phyloP scores from a whole-genome alignment of 2,888 invertebrate species.

The Ptychoptera albimana region DNA sequence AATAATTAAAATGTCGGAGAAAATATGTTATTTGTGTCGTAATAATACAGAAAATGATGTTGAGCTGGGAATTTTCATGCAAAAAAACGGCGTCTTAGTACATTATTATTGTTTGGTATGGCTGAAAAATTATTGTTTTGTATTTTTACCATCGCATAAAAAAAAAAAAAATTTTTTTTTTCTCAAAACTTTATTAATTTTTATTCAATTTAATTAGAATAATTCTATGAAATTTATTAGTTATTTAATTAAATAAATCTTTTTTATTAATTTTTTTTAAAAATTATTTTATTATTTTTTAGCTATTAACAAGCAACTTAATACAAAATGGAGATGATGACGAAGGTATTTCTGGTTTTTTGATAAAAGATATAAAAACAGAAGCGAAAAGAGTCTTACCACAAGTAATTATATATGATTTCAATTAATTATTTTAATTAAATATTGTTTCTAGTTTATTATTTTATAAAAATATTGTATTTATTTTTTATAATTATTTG shows the following conservation, averaged over 20 bases:
- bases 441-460: not conserved
- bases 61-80: slow-evolving; percentile 38
- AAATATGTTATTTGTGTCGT: slow-evolving; percentile 37
- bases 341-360: slow-evolving; percentile 59
- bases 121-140: slow-evolving; percentile 9
- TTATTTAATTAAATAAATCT: not conserved
- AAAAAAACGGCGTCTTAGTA: slow-evolving; percentile 38
- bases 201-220: not conserved
- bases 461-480: slow-evolving; percentile 3
- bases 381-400: slow-evolving; percentile 46
- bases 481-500: slow-evolving; percentile 14
- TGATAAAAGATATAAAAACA: slow-evolving; percentile 45
- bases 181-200: not conserved
- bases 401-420: slow-evolving; percentile 38
- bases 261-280: not conserved
- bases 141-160: not conserved
- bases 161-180: no score
- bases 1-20: not conserved
- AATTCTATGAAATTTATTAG: not conserved
- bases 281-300: slow-evolving; percentile 15
- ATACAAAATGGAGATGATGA: slow-evolving; percentile 48
- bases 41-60: slow-evolving; percentile 35
- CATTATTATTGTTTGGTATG: slow-evolving; percentile 66
- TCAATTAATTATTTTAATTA: not conserved
- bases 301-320: slow-evolving; percentile 56